phyloP scores from a whole-genome alignment of 2,888 invertebrate genomes.

The Drosophila greeni region DNA sequence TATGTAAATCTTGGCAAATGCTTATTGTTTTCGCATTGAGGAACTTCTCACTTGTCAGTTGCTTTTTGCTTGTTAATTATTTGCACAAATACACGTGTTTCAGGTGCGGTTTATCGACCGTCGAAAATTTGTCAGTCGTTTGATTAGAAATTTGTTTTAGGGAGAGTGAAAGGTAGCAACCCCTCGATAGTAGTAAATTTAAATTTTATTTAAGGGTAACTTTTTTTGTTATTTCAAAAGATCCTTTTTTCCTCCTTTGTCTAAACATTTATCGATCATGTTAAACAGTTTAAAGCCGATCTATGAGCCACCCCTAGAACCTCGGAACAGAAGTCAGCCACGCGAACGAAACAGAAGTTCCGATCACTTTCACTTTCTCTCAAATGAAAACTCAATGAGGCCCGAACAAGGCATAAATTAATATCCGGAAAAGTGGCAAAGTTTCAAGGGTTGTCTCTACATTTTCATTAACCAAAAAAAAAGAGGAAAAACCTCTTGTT shows the following conservation, averaged over 20 bases:
- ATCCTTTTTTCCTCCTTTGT: constrained; percentile 17
- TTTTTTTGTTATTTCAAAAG: constrained; percentile 25
- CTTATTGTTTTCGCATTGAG: constrained; percentile 28
- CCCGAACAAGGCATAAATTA: constrained; percentile 64
- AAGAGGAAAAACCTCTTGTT: constrained; percentile 13
- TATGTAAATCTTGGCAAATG: constrained; percentile 12
- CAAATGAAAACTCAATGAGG: constrained; percentile 51
- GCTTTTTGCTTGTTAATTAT: constrained; percentile 27
- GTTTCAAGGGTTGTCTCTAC: constrained; percentile 44
- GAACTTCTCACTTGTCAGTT: constrained; percentile 26
- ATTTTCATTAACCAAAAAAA: constrained; percentile 54
- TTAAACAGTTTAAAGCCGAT: constrained; percentile 14
- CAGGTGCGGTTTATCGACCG: constrained; percentile 24
- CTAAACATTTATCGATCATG: constrained; percentile 21
- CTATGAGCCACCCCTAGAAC: constrained; percentile 12
- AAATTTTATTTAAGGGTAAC: constrained; percentile 16
- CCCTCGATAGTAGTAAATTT: background rate
- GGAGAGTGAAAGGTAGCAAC: constrained; percentile 6
- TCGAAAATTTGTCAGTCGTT: constrained; percentile 21
- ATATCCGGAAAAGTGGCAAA: constrained; percentile 1
- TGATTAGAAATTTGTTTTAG: constrained; percentile 11
- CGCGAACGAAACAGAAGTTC: constrained; percentile 51
- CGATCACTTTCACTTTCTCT: constrained; percentile 49
- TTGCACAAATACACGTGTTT: constrained; percentile 44
- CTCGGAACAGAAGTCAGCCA: constrained; percentile 32